Evolutionary conservation across 2,113 vertebrate genomes (phyloP).

Genomic region (Macaca nemestrina): DNA sequence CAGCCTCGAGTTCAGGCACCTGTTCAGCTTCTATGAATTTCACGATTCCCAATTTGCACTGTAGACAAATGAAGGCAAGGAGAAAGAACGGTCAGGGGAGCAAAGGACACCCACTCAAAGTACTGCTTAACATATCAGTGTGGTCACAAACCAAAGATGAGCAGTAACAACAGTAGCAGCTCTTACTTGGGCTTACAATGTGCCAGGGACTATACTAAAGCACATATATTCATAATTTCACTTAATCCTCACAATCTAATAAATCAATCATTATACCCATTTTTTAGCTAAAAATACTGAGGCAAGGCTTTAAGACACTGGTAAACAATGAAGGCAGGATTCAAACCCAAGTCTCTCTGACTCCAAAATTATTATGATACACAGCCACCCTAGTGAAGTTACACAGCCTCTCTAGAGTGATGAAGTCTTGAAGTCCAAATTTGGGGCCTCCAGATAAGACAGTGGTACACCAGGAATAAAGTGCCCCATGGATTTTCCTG

Average conservation of each 20-base stretch:
- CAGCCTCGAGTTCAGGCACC: slow-evolving; percentile 96
- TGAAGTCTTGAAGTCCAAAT: slow-evolving; percentile 1
- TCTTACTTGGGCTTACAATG: not conserved
- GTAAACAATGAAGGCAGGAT: not conserved
- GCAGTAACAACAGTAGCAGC: not conserved
- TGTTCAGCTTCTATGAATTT: slow-evolving; percentile 98
- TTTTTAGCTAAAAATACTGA: slow-evolving; percentile 45
- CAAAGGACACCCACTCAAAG: not conserved
- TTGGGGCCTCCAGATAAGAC: not conserved
- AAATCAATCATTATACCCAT: not conserved
- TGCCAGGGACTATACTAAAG: not conserved
- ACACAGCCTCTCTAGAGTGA: not conserved
- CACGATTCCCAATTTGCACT: slow-evolving; percentile 99
- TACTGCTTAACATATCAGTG: not conserved
- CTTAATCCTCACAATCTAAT: slow-evolving; percentile 58
- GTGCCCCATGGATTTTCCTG: not conserved
- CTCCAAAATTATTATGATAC: not conserved
- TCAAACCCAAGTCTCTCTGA: slow-evolving; percentile 49
- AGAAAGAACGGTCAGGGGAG: slow-evolving; percentile 16
- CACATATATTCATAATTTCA: slow-evolving; percentile 6
- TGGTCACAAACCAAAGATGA: slow-evolving; percentile 25
- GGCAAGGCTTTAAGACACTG: not conserved
- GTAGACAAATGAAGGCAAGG: slow-evolving; percentile 48
- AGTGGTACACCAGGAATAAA: not conserved
- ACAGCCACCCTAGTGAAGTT: not conserved